Evolutionary conservation across 2,888 invertebrate species (phyloP), one percentile per base, ranked within the genome.

Genomic region (Caenorhabditis zanzibari): DNA sequence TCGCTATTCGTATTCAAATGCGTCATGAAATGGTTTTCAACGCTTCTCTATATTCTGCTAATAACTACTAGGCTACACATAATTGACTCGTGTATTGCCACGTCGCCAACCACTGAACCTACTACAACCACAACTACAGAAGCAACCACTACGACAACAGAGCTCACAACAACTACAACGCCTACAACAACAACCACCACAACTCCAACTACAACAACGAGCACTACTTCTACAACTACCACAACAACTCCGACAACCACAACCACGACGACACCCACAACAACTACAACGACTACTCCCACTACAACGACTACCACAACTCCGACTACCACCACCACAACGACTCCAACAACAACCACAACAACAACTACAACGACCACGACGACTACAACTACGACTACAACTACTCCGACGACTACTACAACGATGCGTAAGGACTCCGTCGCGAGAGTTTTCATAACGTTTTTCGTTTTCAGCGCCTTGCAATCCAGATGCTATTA

Each of bases 11-110:
- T 52, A 54, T 24, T 68, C 68, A 64, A 66, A 77, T 77, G 77
- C 77, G 77, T 59, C 77, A 77, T 77, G 77, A 69, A 69, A 77
- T 71, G 77, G 69, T 44, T 68, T 26, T 75, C 63, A 32, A 61
- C 71, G 71, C 54, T 56, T 68, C 52, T 68, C 54, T 54, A 54
- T 68, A 54, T 54, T 68, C 68, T 68, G 22, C 52, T 68, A 54
- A 49, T 68, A 38, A n/a, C 68, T 12, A 16, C 24, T 54, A 68
- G 28, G 54, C 6, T 68, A 14, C n/a, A 7, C 49, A 24, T 68
- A 54, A 35, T 54, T 68, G 16, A 54, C 38, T 52, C 68, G 68
- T 68, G 68, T 68, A 41, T 54, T 68, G 68, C 68, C n/a, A 75
- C 75, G 0, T 58, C 75, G 16, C 64, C 76, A 10, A 76, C 68